Conservation (phyloP, 2,888 invertebrate species). For the Luperina testacea region DNA sequence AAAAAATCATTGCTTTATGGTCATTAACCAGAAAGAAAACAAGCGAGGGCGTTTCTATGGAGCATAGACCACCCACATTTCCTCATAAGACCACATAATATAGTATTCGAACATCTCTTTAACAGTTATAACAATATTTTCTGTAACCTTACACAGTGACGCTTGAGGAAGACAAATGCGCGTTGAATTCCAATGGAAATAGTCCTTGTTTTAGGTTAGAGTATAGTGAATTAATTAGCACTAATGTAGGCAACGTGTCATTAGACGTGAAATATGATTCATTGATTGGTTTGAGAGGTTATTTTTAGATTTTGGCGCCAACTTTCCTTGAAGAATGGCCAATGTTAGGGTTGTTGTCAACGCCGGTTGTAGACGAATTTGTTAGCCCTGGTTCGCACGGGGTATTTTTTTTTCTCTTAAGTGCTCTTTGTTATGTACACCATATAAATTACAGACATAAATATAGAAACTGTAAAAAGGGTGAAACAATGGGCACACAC, state of each 20-base stretch:
- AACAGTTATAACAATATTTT: conserved; percentile 18
- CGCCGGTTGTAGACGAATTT: too few species aligned
- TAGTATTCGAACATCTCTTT: not conserved
- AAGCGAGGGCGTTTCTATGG: too few species aligned
- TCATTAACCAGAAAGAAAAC: too few species aligned
- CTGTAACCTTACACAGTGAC: conserved; percentile 37
- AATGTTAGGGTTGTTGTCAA: not conserved
- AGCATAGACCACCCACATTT: too few species aligned
- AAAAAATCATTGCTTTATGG: too few species aligned
- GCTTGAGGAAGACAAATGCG: conserved; percentile 17
- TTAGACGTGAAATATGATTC: conserved; percentile 48
- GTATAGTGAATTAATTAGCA: conserved; percentile 51
- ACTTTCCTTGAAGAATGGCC: conserved; percentile 42
- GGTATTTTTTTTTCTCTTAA: too few species aligned
- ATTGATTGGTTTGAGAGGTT: conserved; percentile 25
- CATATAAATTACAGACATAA: too few species aligned
- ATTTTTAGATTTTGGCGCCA: conserved; percentile 19
- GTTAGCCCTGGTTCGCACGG: not conserved
- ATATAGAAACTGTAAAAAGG: too few species aligned
- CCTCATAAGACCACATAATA: not conserved
- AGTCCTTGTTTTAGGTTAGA: conserved; percentile 62
- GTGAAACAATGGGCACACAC: too few species aligned
- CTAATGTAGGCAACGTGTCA: conserved; percentile 41
- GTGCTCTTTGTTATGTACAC: too few species aligned
- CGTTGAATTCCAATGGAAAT: conserved; percentile 49